Base-by-base conservation (phyloP, 1,140 invertebrate genomes). In the Pararge aegeria region DNA sequence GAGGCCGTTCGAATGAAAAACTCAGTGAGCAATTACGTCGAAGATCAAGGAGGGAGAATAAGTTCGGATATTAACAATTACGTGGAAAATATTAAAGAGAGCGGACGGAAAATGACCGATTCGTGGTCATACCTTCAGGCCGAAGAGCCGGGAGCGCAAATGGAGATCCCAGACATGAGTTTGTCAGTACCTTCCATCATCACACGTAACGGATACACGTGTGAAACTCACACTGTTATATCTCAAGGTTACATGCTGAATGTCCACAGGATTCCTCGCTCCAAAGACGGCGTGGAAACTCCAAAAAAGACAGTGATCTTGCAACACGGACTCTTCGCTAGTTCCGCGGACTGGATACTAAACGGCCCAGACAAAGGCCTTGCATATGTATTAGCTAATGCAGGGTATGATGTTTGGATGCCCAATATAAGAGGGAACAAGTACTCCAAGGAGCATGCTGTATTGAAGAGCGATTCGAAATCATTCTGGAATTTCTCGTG, bases 321-420 rank as follows among this genome's bases (percentile, higher is more conserved):
- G 0, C 95, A 96, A 72, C 96, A 97, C 78, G 96, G 96, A 1
- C 83, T 97, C 0, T 86, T 96, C 2, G 93, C 92, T 1, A 94
- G 94, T 70, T 95, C 95, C 2, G 92, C 93, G 0, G 94, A 95
- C 77, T 97, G 93, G 93, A 92, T 97, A n/a, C 80, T 95, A 1
- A 93, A 93, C 69, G 93, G 93, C 1, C 92, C 92, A 0, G 84
- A 92, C 24, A 93, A 92, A 77, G 92, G 89, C 5, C 70, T 94
- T 72, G 92, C 94, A 0, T 94, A 92, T 64, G 83, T 92, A 19
- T 77, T 94, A 5, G 90, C 92, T 6, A 92, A 94, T 60, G 86
- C 80, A 7, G 93, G 93, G 12, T 94, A 93, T 64, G 93, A 94
- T 64, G 93, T 95, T 4, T 95, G 94, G 94, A 80, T 95, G 80